Base-by-base conservation (phyloP, 2,888 invertebrate species). In the Drosophila nigritarsus region DNA sequence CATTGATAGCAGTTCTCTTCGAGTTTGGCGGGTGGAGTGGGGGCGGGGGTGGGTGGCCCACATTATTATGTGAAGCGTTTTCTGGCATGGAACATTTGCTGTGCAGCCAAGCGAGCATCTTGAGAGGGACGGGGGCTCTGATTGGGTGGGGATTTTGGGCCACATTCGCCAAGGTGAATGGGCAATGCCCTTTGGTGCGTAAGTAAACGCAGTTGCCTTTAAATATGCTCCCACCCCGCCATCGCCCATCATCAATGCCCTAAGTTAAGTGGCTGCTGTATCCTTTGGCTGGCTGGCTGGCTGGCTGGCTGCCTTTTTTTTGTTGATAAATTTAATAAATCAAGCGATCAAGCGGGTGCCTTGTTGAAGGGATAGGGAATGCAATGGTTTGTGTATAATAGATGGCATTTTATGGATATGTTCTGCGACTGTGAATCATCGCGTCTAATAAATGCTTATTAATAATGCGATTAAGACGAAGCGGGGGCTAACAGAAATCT, bases 181-280 rank as follows among this genome's bases (percentile, higher is more conserved):
- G 80, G 77, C 83, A 86, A 80, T 83, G 83, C 78, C 86, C 86
- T 86, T 83, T 80, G 86, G 83, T 80, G 83, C 83, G 77, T 77
- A 75, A 45, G 84, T 82, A 82, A 82, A 82, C 82, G 73, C 79
- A 72, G 80, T 69, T 73, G 73, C 69, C 82, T 84, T 82, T 84
- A 78, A 84, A 82, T 84, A 81, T 81, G 74, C 68, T 40, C 13
- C 65, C 38, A 15, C 32, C 20, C 18, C 6, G 9, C 24, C 49
- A 9, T 18, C 18, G 20, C 9, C n/a, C 40, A 20, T 29, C 40
- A 56, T 20, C 40, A 59, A 59, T 61, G 71, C 65, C 45, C 42
- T 5, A 34, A 45, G 60, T 55, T 78, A 65, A 69, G 58, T 65
- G 30, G 55, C 56, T 55, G 42, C 42, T 38, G 51, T 56, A 49